Evolutionary conservation across 2,797 vertebrate genomes (phyloP), one percentile per base, ranked within the genome.

Genomic region (Sebastes melanostomus): DNA sequence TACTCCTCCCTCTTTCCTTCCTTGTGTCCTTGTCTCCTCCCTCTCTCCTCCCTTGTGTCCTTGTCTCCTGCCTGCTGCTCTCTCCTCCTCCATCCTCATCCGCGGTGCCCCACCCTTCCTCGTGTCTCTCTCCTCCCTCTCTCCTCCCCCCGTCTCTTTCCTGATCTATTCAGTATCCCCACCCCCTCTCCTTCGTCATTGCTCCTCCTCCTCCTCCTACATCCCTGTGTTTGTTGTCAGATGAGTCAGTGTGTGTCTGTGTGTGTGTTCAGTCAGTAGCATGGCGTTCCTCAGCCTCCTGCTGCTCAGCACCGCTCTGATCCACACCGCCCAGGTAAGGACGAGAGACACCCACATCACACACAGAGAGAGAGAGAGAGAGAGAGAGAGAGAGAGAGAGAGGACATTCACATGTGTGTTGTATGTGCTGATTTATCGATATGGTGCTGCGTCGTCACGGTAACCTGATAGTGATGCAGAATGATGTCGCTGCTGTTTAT

Each of bases 251-350:
- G 88, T 83, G 88, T 75, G 77, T 82, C 4, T 34, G 62, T 77
- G 75, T 84, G 83, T 77, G 83, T 77, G 81, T 72, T 81, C 65
- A 34, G 75, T 70, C 84, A 74, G 85, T 56, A 87, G 72, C 69
- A 93, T 93, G 92, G 88, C 90, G 76, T 90, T 87, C 67, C 78
- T 88, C 70, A 14, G 85, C 89, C 84, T 91, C 78, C 87, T 91
- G 88, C 87, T 93, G 81, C 87, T 91, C 72, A 62, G 82, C 68
- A 58, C 82, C 10, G 78, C 87, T 79, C 88, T 93, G 75, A 63
- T 94, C 68, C 90, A 90, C 58, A 63, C 77, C 54, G 50, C 76
- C 77, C 90, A 92, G 91, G 93, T 93, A 89, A 77, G 89, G 16
- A 52, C 4, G 38, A 32, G n/a, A 27, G 25, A 56, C 42, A 24